Evolutionary conservation across 2,797 vertebrate species (phyloP), one percentile per base, ranked within the genome.

Genomic region (Melanogrammus aeglefinus): DNA sequence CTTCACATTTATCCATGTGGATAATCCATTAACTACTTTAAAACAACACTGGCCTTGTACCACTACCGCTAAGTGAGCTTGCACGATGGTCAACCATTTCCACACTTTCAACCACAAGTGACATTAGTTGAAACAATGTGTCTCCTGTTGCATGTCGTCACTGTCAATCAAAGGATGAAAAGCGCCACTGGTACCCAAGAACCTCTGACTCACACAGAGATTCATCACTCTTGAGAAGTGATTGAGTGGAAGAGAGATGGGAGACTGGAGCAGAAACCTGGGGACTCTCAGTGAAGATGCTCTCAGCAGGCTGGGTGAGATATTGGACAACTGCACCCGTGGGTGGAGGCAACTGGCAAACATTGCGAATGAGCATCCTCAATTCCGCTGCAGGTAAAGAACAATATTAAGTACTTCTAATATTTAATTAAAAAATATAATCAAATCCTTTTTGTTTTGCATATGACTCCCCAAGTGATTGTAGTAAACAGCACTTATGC

Each of bases 261-360:
- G 91, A 1, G 88, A 90, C 77, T 87, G 86, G 81, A 93, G 81
- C 79, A 71, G 83, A 76, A 86, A 86, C 79, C 38, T 97, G 1
- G 69, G 82, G 1, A 78, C 73, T 0, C 84, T 96, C 78, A 84
- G 83, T 0, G 93, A 94, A 24, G 87, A 86, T 0, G 85, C 82
- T 9, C 75, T 95, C 75, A 84, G 76, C 72, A 92, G 79, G 74
- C 90, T 97, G 66, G 91, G 93, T 0, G 84, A 91, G 73, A 92
- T 95, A 77, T 84, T 97, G 90, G 96, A 96, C 81, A 95, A 95
- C 3, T 57, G 91, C 0, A 78, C 77, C 70, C 87, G 92, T 44
- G 95, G 96, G 76, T 96, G 96, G 96, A 95, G 93, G 81, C 94
- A 93, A 80, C 88, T 97, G 80, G 95, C 95, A 0, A 78, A 57